Evolutionary conservation across 2,113 vertebrate species (phyloP), one percentile per base, ranked within the genome.

Genomic region (Sinocyclocheilus anophthalmus): DNA sequence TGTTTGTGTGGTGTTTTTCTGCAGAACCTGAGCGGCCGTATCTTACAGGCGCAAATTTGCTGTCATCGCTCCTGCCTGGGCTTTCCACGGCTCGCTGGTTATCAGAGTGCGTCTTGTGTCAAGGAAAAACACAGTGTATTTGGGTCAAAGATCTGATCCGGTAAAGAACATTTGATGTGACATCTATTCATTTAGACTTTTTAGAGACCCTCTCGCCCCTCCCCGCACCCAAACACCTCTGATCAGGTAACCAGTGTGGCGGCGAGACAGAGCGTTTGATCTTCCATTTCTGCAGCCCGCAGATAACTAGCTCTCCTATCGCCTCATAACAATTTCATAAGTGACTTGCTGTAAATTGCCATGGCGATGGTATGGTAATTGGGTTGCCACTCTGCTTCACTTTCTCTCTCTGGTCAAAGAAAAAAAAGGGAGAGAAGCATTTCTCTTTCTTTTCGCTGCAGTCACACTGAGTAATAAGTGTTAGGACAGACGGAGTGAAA

Each of bases 321-420:
- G 83, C 88, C 63, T 88, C 77, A 87, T 88, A 89, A 87, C 89
- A 84, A 83, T 89, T 91, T 91, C 84, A 88, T 90, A 90, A 90
- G 85, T 90, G 87, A 90, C 89, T 89, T 81, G 84, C 76, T 86
- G 87, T 87, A 87, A 90, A 90, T 88, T 91, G 88, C 30, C 61
- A 77, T 85, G 76, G 83, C 73, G 84, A 86, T 78, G 87, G 76
- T 48, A 84, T 67, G 87, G 76, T 87, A 86, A 88, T 87, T 88
- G 72, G 80, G 78, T 86, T 79, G 86, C 76, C 85, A 86, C 81
- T 88, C 86, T 75, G 26, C 42, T 63, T 65, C 65, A 76, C 57
- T 88, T 33, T 42, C 81, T 78, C 11, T 22, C 67, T 76, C 63
- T 69, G 70, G 20, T 18, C 33, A 87, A 78, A 82, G 70, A 45